Evolutionary conservation across 2,113 vertebrate genomes (phyloP).

Genomic region (Labeo rohita): DNA sequence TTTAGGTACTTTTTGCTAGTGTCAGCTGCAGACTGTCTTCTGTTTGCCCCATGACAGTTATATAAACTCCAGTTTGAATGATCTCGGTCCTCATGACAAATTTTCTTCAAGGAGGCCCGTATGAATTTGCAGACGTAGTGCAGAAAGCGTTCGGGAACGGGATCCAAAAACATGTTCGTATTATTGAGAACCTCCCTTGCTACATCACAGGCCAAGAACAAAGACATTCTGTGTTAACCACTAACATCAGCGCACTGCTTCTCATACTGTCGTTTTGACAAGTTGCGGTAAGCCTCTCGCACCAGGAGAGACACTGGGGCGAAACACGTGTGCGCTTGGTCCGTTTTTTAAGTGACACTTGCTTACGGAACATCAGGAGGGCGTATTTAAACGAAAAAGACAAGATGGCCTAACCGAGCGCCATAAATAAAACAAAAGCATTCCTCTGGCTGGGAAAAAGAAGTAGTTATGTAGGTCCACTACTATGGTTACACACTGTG

Average conservation of each 20-base stretch:
- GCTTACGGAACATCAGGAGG: constrained; percentile 30
- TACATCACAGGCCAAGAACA: constrained; percentile 39
- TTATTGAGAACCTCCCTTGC: constrained; percentile 12
- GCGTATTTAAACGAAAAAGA: constrained; percentile 17
- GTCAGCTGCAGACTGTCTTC: background rate
- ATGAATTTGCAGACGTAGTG: constrained; percentile 26
- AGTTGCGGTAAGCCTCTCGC: background rate
- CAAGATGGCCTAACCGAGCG: background rate
- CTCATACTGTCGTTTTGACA: constrained; percentile 36
- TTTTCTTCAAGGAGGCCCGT: constrained; percentile 4
- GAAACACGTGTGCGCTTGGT: background rate
- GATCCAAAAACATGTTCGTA: constrained; percentile 38
- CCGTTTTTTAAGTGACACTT: constrained; percentile 24
- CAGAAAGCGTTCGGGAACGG: background rate
- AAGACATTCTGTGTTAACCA: constrained; percentile 17
- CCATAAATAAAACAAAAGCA: constrained; percentile 41
- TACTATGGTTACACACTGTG: constrained; percentile 29
- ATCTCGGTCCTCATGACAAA: background rate
- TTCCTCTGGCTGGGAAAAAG: constrained; percentile 38
- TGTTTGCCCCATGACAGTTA: constrained; percentile 11
- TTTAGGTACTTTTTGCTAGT: background rate
- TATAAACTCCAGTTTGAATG: constrained; percentile 19
- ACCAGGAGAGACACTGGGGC: background rate
- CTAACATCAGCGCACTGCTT: constrained; percentile 13
- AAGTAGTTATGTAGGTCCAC: constrained; percentile 17